A percentile compares a stretch with the other conserved stretches of the same genome.
phyloP scores from a whole-genome alignment of 2,888 invertebrate genomes.

The Melipona beecheii region DNA sequence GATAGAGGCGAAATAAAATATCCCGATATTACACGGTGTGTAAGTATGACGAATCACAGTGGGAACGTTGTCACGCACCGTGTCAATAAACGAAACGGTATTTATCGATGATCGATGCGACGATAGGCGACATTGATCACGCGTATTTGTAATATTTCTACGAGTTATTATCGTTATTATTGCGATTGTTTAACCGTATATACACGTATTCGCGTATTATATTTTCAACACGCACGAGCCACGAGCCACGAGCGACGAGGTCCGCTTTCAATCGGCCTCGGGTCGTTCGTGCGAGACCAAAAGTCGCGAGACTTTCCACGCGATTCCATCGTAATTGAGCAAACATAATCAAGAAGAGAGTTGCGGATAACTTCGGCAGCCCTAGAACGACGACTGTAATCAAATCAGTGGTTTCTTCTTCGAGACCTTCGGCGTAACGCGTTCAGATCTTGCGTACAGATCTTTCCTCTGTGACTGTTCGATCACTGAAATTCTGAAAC shows the following conservation, averaged over 20 bases:
- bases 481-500: not conserved
- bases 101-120: slow-evolving; percentile 35
- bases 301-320: slow-evolving; percentile 15
- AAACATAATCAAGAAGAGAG: slow-evolving; percentile 24
- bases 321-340: slow-evolving; percentile 26
- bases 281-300: slow-evolving; percentile 18
- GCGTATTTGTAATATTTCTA: slow-evolving; percentile 22
- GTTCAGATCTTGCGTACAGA: not conserved
- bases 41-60: slow-evolving; percentile 11
- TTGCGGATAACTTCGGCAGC: slow-evolving; percentile 56
- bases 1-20: slow-evolving; percentile 11
- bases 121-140: not conserved
- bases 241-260: slow-evolving; percentile 8
- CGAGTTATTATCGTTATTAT: slow-evolving; percentile 27
- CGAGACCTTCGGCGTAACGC: not conserved
- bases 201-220: slow-evolving; percentile 30
- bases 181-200: slow-evolving; percentile 35
- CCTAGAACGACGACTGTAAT: slow-evolving; percentile 41
- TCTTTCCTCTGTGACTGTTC: not conserved
- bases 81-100: slow-evolving; percentile 19
- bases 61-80: not conserved
- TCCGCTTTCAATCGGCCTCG: slow-evolving; percentile 7
- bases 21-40: not conserved
- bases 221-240: slow-evolving; percentile 40
- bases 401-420: slow-evolving; percentile 31